Evolutionary conservation across 1,140 invertebrate genomes (phyloP).

Genomic region (Apocrypta bakeri): DNA sequence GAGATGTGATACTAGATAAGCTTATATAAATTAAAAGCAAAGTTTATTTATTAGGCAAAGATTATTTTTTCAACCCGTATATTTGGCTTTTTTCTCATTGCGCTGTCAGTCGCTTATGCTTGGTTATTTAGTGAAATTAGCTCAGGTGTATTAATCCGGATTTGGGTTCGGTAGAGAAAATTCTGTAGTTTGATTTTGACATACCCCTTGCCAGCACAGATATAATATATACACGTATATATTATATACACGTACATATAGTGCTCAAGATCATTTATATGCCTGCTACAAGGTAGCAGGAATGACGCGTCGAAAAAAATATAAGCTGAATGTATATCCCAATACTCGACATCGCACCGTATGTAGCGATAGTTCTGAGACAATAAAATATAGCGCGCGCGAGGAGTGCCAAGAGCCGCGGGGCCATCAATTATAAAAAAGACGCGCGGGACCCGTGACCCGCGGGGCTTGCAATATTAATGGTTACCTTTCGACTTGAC

Average conservation of each 20-base stretch:
- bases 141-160: too few relatives aligned
- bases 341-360: not conserved
- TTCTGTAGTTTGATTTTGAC: not conserved
- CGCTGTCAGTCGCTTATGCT: not conserved
- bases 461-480: conserved; percentile 57
- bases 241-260: too few relatives aligned
- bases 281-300: too few relatives aligned
- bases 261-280: not conserved
- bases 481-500: conserved; percentile 55
- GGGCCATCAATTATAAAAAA: conserved; percentile 60
- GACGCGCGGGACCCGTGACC: conserved; percentile 53
- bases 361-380: conserved; percentile 12
- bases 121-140: not conserved
- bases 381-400: conserved; percentile 56
- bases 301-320: not conserved
- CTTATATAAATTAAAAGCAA: conserved; percentile 34
- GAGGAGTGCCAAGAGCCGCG: conserved; percentile 51
- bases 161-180: not conserved
- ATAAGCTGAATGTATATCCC: not conserved
- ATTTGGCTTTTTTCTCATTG: not conserved
- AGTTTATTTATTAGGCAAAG: not conserved
- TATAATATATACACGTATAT: too few relatives aligned
- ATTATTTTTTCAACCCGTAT: not conserved
- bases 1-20: conserved; percentile 44
- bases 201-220: not conserved